Base-by-base conservation (phyloP, 1,140 invertebrate genomes). In the Tachypleus tridentatus region DNA sequence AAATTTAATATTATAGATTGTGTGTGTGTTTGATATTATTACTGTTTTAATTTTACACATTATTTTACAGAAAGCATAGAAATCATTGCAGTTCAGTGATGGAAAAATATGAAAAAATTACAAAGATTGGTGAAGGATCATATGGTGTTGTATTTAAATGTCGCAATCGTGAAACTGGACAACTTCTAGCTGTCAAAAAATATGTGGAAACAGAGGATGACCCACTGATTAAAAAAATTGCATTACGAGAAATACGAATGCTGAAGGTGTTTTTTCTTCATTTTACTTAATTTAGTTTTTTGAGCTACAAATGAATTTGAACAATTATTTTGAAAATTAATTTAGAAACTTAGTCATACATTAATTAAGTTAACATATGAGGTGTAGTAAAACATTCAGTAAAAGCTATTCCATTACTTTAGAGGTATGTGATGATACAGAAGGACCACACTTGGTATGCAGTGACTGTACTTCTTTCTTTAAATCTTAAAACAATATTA, bases 101-200 rank as follows among this genome's bases (percentile, higher is more conserved):
- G 95, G 97, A 99, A 79, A 87, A 96, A 67, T 99, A 99, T 81
- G 97, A 99, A 79, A 95, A 94, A 78, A 80, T 99, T 47, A 86
- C 85, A 57, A 95, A 97, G 74, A 87, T 99, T 57, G 97, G 97
- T 66, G 97, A 99, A 81, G 97, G 97, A 63, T 97, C 93, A 57
- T 99, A 99, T 78, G 97, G 97, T 6, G 86, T 98, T 65, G 97
- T 99, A 60, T 99, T 97, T 82, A 98, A 98, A 78, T 99, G 97
- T 78, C 86, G 93, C 58, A 96, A 98, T 78, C 82, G 91, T 71
- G 96, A 99, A 73, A 98, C 91, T 4, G 92, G 93, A 5, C 88
- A 94, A 73, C 82, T 98, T 56, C 96, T 99, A 8, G 97, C 97
- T 5, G 96, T 99, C 11, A 99, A 99, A 80, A 97, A 98, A 77